Evolutionary conservation across 2,113 vertebrate species (phyloP).

Genomic region (Sprattus sprattus): DNA sequence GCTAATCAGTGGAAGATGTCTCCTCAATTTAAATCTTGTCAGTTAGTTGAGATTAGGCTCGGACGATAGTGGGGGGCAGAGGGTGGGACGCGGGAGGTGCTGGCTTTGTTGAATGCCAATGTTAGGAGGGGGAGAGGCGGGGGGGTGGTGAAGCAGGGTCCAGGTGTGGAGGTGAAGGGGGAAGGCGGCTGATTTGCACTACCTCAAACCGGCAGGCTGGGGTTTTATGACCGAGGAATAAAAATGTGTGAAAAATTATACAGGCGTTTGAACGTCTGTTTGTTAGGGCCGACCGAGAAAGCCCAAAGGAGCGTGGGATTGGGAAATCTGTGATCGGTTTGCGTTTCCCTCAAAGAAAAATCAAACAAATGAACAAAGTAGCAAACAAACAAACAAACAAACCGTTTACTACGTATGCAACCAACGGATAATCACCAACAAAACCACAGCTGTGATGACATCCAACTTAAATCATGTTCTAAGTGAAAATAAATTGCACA

Average conservation of each 20-base stretch:
- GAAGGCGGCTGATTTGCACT: neutral
- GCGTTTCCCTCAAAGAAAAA: neutral
- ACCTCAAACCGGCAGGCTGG: neutral
- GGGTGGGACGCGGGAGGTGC: conserved; percentile 88
- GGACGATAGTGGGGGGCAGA: neutral
- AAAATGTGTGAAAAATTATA: conserved; percentile 52
- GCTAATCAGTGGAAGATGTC: conserved; percentile 99
- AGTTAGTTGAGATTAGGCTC: conserved; percentile 99
- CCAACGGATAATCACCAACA: conserved; percentile 44
- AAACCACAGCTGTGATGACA: conserved; percentile 18
- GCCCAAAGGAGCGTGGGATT: conserved; percentile 7
- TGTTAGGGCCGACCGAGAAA: conserved; percentile 60
- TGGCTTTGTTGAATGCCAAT: conserved; percentile 99
- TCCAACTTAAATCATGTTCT: conserved; percentile 44
- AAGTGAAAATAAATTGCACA: conserved; percentile 33
- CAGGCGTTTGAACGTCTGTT: conserved; percentile 65
- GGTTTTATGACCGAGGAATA: conserved; percentile 25
- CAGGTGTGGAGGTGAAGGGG: conserved; percentile 50
- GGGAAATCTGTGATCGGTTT: neutral
- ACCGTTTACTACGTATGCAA: neutral
- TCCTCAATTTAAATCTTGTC: conserved; percentile 99
- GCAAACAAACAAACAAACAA: conserved; percentile 3
- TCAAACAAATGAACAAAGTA: neutral
- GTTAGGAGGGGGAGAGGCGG: conserved; percentile 85
- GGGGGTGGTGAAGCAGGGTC: conserved; percentile 75